Base-by-base conservation (phyloP, 2,888 invertebrate genomes). In the Phymatocera aterrima region DNA sequence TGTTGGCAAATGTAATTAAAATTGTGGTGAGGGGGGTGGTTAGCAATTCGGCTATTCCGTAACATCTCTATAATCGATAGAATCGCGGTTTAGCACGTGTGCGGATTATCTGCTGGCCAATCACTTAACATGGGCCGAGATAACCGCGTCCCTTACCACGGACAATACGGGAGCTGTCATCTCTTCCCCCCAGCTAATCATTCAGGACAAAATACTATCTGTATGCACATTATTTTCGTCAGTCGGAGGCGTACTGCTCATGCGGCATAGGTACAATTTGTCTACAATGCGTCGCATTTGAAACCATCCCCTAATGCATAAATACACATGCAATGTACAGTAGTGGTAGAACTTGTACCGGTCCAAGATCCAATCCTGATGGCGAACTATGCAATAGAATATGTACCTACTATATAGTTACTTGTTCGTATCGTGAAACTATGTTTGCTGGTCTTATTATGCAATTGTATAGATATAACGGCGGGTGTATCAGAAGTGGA, bases 161-260 rank as follows among this genome's bases (percentile, higher is more conserved):
- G 81, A 85, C 87, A 86, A 88, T 87, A 82, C 79, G 79, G 83
- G 81, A 77, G 84, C 89, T 90, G 90, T 90, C 90, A 87, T 85
- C 85, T 83, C 85, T 37, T 83, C 81, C 77, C 77, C 61, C 75
- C 78, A 80, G 79, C 82, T 85, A 90, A 90, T 90, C 89, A 89
- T 84, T 90, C 90, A 90, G 64, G 72, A 40, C 78, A 61, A 78
- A 75, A 75, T 75, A 57, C 57, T 75, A 60, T 75, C 54, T 57
- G 54, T 60, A 43, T 31, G 60, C 28, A 57, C 51, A 24, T 46
- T 31, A 31, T 51, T 34, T 31, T 72, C 72, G 34, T 31, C 28
- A 6, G n/a, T 57, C 40, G 40, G 37, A 75, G 40, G 43, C 57
- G 40, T 24, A 43, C n/a, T 37, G 15, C 43, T 10, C 3, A 24